A percentile compares a stretch with the other conserved stretches of the same genome.
phyloP scores from a whole-genome alignment of 1,140 invertebrate genomes.

The Drosophila truncata region DNA sequence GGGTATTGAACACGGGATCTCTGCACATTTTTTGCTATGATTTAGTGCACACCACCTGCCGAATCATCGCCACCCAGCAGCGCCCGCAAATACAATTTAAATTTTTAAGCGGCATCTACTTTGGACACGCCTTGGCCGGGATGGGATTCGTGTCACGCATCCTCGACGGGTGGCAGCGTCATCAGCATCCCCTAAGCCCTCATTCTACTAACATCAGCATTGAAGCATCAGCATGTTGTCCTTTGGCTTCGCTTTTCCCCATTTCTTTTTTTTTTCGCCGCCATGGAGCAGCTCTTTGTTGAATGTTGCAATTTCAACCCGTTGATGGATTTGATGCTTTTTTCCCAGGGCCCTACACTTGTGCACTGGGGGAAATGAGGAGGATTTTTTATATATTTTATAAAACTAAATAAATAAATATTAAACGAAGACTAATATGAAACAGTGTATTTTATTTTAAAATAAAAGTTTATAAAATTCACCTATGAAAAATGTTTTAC shows the following conservation, averaged over 20 bases:
- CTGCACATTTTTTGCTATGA: constrained; percentile 61
- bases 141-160: constrained; percentile 79
- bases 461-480: too few relatives aligned
- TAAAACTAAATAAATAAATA: too few relatives aligned
- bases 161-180: constrained; percentile 70
- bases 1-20: constrained; percentile 34
- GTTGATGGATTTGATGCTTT: constrained; percentile 78
- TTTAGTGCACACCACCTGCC: constrained; percentile 75
- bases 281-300: constrained; percentile 36
- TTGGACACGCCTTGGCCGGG: constrained; percentile 57
- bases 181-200: constrained; percentile 42
- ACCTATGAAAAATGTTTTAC: too few relatives aligned
- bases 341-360: constrained; percentile 32
- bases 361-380: constrained; percentile 3
- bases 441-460: background rate
- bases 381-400: background rate
- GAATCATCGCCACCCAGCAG: constrained; percentile 36
- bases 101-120: constrained; percentile 83
- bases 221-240: constrained; percentile 71
- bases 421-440: background rate
- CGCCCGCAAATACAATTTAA: constrained; percentile 81
- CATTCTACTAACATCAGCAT: constrained; percentile 49
- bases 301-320: constrained; percentile 82
- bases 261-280: constrained; percentile 23
- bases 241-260: constrained; percentile 39